Evolutionary conservation across 2,888 invertebrate genomes (phyloP), one percentile per base, ranked within the genome.

Genomic region (Baronia brevicornis): DNA sequence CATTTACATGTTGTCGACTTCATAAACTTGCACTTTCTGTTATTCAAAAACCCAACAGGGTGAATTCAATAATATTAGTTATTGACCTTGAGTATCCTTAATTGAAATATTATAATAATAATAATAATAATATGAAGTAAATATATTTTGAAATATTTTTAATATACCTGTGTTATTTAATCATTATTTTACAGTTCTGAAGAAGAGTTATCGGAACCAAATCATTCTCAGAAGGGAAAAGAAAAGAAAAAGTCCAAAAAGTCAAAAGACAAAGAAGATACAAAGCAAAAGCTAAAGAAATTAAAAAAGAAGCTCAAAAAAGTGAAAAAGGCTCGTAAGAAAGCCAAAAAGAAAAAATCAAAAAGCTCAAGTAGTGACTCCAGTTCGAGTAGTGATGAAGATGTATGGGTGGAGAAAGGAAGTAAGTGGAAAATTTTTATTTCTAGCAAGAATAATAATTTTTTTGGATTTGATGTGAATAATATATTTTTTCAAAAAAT

Each of bases 371-470:
- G 77, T 36, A 75, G 75, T 36, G 70, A 69, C 28, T 70, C 71
- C 5, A 62, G 66, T 30, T 62, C 70, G 0, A 59, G 50, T 29
- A 71, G 72, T 5, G 79, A 70, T 12, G 85, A 85, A 38, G 90
- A 90, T 36, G 67, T 87, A 33, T 92, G 91, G 91, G 86, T 91
- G 1, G 91, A 91, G 56, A 91, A 90, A 73, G 85, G 86, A 48
- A 73, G 70, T 84, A 51, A 68, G 74, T 64, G 3, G 19, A 1
- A 2, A 4, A 2, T 12, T n/a, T 3, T 0, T 3, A 5, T 13
- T 14, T 6, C 13, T 26, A 5, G 11, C 17, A 17, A 20, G 31
- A 8, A 11, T 21, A 10, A 9, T 9, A 8, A 15, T 7, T 11
- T 5, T 23, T 2, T 10, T 25, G 5, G 3, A 18, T 31, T 17